Percentiles rank a stretch among this genome's conserved stretches.
Evolutionary conservation across 1,140 invertebrate species (phyloP).

Genomic region (Drosophila repleta): DNA sequence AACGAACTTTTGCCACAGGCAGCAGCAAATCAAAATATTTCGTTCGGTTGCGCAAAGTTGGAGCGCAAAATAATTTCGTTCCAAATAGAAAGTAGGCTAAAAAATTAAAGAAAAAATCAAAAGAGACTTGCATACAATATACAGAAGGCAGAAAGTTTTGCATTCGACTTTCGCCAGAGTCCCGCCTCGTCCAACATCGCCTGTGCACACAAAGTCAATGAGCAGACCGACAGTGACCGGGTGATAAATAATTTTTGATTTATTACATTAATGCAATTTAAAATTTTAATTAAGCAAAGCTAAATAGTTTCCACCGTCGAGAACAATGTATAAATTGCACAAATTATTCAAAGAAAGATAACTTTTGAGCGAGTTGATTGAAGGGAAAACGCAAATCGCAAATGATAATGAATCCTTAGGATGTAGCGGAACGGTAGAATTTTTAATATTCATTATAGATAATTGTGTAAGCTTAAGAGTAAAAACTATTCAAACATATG

Average conservation of each 20-base stretch:
- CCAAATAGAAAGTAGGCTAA: slow-evolving; percentile 46
- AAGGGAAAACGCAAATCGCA: background rate
- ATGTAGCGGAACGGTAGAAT: background rate
- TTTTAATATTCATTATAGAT: too few species aligned
- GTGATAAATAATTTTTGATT: slow-evolving; percentile 63
- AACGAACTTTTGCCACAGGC: slow-evolving; percentile 81
- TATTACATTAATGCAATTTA: slow-evolving; percentile 60
- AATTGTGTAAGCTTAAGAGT: too few species aligned
- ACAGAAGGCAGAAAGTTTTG: slow-evolving; percentile 26
- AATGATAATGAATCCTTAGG: background rate
- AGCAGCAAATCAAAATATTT: slow-evolving; percentile 82
- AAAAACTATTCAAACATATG: background rate
- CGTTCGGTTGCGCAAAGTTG: slow-evolving; percentile 72
- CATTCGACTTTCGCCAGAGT: slow-evolving; percentile 5
- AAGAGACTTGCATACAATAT: slow-evolving; percentile 54
- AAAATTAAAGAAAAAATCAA: slow-evolving; percentile 47
- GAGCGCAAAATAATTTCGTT: slow-evolving; percentile 67
- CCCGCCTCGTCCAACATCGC: background rate
- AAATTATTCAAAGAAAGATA: slow-evolving; percentile 23
- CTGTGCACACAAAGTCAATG: slow-evolving; percentile 15
- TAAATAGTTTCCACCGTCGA: slow-evolving; percentile 41
- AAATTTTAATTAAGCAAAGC: slow-evolving; percentile 70
- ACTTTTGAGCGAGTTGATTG: slow-evolving; percentile 40
- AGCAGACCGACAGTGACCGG: slow-evolving; percentile 1
- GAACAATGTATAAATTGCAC: slow-evolving; percentile 12